Conservation (phyloP, 2,888 invertebrate genomes). For the Apodemia mormo region DNA sequence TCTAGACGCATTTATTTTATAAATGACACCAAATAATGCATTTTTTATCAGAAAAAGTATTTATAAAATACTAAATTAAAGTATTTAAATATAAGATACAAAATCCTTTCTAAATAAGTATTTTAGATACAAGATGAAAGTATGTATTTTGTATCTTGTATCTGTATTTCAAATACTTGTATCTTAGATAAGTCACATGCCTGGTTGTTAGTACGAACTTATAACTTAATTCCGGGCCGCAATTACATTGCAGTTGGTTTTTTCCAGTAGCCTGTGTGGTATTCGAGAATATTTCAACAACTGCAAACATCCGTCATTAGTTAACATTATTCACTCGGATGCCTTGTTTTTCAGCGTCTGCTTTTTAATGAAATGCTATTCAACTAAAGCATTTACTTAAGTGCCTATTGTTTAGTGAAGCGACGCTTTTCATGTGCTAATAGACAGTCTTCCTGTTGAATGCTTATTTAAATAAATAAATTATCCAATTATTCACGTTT, state of each 20-base stretch:
- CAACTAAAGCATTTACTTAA: constrained; percentile 39
- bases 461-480: constrained; percentile 12
- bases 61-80: too few relatives aligned
- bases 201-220: constrained; percentile 41
- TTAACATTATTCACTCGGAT: constrained; percentile 63
- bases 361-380: constrained; percentile 55
- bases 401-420: constrained; percentile 39
- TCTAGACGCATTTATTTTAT: too few relatives aligned
- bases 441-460: constrained; percentile 32
- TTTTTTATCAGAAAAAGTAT: too few relatives aligned
- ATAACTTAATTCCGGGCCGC: constrained; percentile 61
- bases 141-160: too few relatives aligned
- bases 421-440: constrained; percentile 36
- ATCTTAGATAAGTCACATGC: too few relatives aligned
- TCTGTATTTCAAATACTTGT: too few relatives aligned
- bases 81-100: too few relatives aligned
- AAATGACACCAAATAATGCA: too few relatives aligned
- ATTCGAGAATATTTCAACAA: constrained; percentile 58
- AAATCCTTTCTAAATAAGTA: too few relatives aligned
- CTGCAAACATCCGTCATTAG: constrained; percentile 68
- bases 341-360: constrained; percentile 64
- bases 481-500: constrained; percentile 20
- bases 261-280: constrained; percentile 47
- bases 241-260: constrained; percentile 64
- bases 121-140: too few relatives aligned